Conservation (phyloP, 2,888 invertebrate genomes). For the Pelosia muscerda region DNA sequence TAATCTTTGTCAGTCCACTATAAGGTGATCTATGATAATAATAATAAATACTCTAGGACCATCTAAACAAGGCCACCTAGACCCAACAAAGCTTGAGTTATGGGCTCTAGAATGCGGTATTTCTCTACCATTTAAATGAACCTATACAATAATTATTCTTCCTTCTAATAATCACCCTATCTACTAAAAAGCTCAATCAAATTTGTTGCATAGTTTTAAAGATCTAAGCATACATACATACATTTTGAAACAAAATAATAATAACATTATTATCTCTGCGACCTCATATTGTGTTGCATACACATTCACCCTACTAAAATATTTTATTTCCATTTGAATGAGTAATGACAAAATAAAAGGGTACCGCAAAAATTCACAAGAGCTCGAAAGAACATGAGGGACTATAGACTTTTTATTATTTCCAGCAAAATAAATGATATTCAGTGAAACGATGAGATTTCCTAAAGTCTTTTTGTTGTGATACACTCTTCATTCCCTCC, state of each 20-base stretch:
- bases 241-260: neutral
- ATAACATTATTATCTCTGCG: neutral
- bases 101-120: too few species aligned
- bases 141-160: too few species aligned
- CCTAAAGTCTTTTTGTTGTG: constrained; percentile 13
- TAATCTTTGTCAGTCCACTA: too few species aligned
- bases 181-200: too few species aligned
- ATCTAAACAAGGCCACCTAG: too few species aligned
- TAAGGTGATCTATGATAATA: too few species aligned
- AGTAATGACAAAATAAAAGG: constrained; percentile 11
- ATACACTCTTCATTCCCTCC: constrained; percentile 12
- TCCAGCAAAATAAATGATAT: neutral
- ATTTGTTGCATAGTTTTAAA: too few species aligned
- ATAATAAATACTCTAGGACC: too few species aligned
- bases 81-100: too few species aligned
- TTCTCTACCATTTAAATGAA: too few species aligned
- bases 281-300: neutral
- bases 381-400: neutral
- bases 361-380: neutral
- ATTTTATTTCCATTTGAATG: constrained; percentile 8
- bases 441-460: constrained; percentile 9
- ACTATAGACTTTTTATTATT: constrained; percentile 15
- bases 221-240: too few species aligned
- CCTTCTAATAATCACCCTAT: too few species aligned
- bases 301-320: neutral